phyloP scores from a whole-genome alignment of 2,888 invertebrate genomes.

The Sinotaia quadrata region DNA sequence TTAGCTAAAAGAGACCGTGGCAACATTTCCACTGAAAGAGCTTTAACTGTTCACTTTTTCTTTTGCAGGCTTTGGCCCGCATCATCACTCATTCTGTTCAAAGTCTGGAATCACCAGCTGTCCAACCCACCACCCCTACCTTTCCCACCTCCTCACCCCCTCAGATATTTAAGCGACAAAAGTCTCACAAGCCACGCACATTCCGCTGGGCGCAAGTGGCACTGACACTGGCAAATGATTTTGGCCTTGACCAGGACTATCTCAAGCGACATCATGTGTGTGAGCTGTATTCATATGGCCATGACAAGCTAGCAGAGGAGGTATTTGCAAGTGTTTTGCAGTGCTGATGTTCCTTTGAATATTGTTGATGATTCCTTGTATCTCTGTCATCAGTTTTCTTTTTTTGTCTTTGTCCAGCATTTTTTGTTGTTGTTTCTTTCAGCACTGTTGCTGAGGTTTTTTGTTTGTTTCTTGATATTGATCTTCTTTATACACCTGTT shows the following conservation, averaged over 20 bases:
- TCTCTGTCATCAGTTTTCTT: too few relatives aligned
- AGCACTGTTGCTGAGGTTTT: too few relatives aligned
- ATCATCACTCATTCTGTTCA: slow-evolving; percentile 42
- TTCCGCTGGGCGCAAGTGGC: slow-evolving; percentile 77
- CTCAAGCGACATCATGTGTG: slow-evolving; percentile 85
- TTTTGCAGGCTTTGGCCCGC: slow-evolving; percentile 39
- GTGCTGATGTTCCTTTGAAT: neutral
- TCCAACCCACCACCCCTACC: neutral
- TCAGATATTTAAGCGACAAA: slow-evolving; percentile 21
- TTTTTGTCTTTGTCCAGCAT: too few relatives aligned
- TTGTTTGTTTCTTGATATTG: too few relatives aligned
- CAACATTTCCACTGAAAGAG: too few relatives aligned
- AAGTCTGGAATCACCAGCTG: slow-evolving; percentile 35
- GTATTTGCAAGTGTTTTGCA: slow-evolving; percentile 68
- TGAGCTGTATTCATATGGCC: slow-evolving; percentile 77
- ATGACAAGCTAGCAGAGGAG: slow-evolving; percentile 78
- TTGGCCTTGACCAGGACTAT: slow-evolving; percentile 83
- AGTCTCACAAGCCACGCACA: slow-evolving; percentile 31
- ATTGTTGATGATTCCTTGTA: too few relatives aligned
- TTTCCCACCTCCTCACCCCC: slow-evolving; percentile 22
- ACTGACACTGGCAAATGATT: slow-evolving; percentile 79
- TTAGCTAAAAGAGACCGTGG: too few relatives aligned
- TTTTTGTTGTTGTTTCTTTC: too few relatives aligned
- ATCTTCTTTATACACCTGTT: too few relatives aligned
- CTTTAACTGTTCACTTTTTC: too few relatives aligned